These are phyloP conservation scores for Chrosomus eos DNA, from an alignment of 2,797 vertebrate species.

Conservation along the genomic window DNA sequence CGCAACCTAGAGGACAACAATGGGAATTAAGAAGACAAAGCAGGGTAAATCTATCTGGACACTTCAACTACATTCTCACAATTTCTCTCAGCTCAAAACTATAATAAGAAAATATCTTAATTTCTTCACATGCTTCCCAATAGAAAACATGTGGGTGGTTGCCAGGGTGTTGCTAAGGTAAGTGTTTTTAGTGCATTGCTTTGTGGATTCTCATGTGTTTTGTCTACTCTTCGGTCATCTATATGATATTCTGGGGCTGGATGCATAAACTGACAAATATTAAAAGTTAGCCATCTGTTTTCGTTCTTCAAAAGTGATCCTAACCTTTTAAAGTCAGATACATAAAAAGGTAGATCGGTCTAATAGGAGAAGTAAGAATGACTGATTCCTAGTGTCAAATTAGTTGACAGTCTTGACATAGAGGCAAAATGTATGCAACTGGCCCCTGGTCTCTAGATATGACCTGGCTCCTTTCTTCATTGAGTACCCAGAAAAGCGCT, in stretches of 20 bases:
- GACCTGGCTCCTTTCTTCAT: neutral
- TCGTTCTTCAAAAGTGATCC: no score
- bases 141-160: neutral
- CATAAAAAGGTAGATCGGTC: neutral
- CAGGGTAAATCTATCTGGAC: neutral
- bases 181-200: neutral
- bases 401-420: no score
- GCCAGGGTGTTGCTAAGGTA: neutral
- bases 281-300: no score
- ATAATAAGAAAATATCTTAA: neutral
- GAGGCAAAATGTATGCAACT: neutral
- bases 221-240: neutral
- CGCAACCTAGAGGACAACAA: constrained; percentile 77
- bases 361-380: neutral
- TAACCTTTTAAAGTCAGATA: neutral
- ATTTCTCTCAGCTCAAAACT: neutral
- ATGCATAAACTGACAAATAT: neutral
- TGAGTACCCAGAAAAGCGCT: no score
- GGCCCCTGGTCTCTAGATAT: neutral
- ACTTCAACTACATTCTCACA: neutral
- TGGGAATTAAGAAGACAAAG: neutral
- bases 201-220: neutral
- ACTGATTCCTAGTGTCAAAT: neutral
- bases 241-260: neutral
- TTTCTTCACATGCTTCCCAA: neutral